Evolutionary conservation across 2,113 vertebrate genomes (phyloP), one percentile per base, ranked within the genome.

Genomic region (Archocentrus centrarchus): DNA sequence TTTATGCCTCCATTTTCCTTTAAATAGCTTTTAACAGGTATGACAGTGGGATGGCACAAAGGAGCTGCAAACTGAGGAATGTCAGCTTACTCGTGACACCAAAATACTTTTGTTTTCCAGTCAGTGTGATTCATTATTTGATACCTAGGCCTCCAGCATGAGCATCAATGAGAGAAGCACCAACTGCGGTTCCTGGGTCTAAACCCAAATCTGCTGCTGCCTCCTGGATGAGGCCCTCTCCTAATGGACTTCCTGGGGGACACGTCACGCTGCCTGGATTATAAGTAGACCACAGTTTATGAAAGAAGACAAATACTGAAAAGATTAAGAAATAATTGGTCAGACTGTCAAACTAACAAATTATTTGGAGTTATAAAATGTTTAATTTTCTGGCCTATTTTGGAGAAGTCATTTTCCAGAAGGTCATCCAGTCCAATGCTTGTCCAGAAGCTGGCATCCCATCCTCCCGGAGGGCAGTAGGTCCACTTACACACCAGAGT

Each of bases 401-500:
- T 99, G 79, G 91, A 95, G 83, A 97, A 97, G 86, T 96, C 97
- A 80, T 97, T 96, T 89, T 96, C 93, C 75, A 96, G 83, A 60
- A 99, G 90, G 86, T 99, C 98, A 90, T 97, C 96, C 76, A 99
- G 94, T 59, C 97, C 98, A 77, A 98, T 93, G 76, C 59, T 85
- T 3, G 92, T 96, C 98, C 98, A 99, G 91, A 99, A 99, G 61
- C 90, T 96, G 82, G 95, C 92, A 58, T 98, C 96, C 98, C 98
- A 99, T 58, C 98, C 97, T n/a, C 91, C 93, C 55, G 97, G 95
- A n/a, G 97, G 94, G 0, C 96, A 97, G 82, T 98, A 99, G 0
- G 97, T 98, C 98, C 98, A 99, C 84, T 99, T 99, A 91, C 98
- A 99, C 79, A 99, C 97, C 80, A 99, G 88, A 4, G 98, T 98